phyloP scores from a whole-genome alignment of 2,888 invertebrate genomes.

The Blera fallax region DNA sequence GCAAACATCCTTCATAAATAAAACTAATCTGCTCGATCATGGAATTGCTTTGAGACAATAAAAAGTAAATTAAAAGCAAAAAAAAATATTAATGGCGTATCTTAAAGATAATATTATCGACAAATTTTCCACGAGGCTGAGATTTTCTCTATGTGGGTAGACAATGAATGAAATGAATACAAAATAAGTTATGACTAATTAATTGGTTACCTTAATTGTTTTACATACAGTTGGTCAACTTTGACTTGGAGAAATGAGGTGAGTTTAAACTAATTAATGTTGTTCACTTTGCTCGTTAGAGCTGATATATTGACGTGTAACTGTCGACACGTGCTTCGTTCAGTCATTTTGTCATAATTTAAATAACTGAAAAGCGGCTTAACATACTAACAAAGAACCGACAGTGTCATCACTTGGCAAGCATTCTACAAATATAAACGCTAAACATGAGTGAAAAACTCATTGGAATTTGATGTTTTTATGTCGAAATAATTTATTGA shows the following conservation, averaged over 20 bases:
- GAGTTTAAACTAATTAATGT: background rate
- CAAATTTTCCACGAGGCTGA: background rate
- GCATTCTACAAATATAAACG: background rate
- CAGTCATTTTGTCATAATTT: background rate
- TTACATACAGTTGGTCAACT: conserved; percentile 13
- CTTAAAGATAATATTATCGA: background rate
- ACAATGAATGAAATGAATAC: background rate
- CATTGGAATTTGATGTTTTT: conserved; percentile 1
- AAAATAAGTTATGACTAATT: background rate
- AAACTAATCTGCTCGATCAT: background rate
- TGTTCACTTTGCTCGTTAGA: background rate
- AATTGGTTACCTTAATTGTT: background rate
- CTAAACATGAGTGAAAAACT: background rate
- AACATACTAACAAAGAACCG: background rate
- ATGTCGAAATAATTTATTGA: conserved; percentile 21
- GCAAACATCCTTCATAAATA: background rate
- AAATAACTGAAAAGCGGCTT: background rate
- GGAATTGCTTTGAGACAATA: background rate
- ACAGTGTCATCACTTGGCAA: background rate
- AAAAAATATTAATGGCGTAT: no score
- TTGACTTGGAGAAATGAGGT: background rate
- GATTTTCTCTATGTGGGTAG: background rate
- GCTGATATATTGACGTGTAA: conserved; percentile 10
- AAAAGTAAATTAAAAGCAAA: background rate
- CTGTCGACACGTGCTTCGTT: conserved; percentile 20